These are phyloP conservation scores for Cyanoderma ruficeps DNA, from an alignment of 2,113 vertebrate species.

Conservation along the genomic window DNA sequence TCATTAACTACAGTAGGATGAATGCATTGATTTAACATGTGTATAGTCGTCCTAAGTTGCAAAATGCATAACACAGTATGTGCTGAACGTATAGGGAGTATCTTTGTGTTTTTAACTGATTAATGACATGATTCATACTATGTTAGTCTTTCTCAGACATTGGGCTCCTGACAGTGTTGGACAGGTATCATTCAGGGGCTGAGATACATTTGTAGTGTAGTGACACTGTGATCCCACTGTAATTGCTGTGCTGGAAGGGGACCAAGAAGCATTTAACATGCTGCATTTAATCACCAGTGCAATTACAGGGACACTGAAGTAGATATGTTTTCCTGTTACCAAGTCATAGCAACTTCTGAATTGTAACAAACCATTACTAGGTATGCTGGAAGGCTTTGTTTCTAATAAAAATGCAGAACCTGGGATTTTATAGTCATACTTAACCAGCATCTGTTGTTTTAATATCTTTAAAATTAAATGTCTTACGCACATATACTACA, in stretches of 20 bases:
- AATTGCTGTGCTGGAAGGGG: conserved; percentile 55
- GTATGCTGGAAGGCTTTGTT: conserved; percentile 42
- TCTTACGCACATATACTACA: not conserved
- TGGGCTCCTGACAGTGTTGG: not conserved
- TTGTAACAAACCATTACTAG: conserved; percentile 58
- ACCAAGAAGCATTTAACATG: conserved; percentile 54
- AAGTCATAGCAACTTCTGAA: conserved; percentile 54
- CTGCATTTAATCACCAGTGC: conserved; percentile 63
- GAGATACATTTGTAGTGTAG: conserved; percentile 10
- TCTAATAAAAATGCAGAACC: conserved; percentile 43
- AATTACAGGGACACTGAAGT: conserved; percentile 60
- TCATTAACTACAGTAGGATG: conserved; percentile 66
- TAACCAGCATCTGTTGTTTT: conserved; percentile 14
- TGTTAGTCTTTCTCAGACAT: not conserved
- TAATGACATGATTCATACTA: not conserved
- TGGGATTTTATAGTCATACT: conserved; percentile 51
- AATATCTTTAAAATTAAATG: not conserved
- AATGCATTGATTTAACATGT: conserved; percentile 42
- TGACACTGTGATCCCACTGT: conserved; percentile 21
- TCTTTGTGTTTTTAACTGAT: not conserved
- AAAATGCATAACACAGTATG: not conserved
- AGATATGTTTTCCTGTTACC: conserved; percentile 54
- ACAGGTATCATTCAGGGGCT: conserved; percentile 19
- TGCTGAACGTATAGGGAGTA: not conserved
- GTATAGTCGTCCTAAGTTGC: conserved; percentile 22